phyloP scores from a whole-genome alignment of 2,113 vertebrate genomes.

The Bucco capensis region DNA sequence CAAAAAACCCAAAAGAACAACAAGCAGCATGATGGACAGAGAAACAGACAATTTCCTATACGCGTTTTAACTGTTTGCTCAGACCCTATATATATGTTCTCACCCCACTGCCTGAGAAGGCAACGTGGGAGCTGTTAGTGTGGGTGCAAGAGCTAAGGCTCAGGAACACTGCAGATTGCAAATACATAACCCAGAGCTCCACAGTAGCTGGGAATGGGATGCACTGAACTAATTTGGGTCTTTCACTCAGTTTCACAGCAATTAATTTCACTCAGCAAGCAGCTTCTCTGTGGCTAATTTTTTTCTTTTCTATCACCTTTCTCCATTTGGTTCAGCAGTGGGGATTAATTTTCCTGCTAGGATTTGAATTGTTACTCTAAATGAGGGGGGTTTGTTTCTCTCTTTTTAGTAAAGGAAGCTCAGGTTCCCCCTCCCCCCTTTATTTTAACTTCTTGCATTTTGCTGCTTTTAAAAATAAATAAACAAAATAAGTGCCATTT shows the following conservation, averaged over 20 bases:
- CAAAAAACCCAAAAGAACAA: background rate
- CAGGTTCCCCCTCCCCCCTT: background rate
- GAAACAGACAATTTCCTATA: background rate
- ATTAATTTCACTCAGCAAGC: background rate
- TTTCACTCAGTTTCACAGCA: background rate
- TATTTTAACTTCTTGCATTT: constrained; percentile 25
- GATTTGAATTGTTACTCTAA: background rate
- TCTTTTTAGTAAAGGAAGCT: background rate
- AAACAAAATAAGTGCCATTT: no score
- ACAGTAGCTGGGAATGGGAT: background rate
- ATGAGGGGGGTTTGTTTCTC: constrained; percentile 14
- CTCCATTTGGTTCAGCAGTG: background rate
- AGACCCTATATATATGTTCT: background rate
- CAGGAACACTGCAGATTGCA: background rate
- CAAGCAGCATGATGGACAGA: background rate
- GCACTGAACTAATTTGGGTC: background rate
- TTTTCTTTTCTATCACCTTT: background rate
- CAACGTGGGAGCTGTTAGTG: background rate
- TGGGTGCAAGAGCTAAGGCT: background rate
- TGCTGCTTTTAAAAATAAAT: constrained; percentile 27
- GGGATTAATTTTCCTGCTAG: background rate
- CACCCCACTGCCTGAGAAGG: background rate
- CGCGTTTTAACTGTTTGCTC: no score
- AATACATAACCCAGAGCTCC: background rate
- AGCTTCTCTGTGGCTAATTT: background rate